Evolutionary conservation across 2,888 invertebrate genomes (phyloP), one percentile per base, ranked within the genome.

Genomic region (Eudasyphora cyanicolor): DNA sequence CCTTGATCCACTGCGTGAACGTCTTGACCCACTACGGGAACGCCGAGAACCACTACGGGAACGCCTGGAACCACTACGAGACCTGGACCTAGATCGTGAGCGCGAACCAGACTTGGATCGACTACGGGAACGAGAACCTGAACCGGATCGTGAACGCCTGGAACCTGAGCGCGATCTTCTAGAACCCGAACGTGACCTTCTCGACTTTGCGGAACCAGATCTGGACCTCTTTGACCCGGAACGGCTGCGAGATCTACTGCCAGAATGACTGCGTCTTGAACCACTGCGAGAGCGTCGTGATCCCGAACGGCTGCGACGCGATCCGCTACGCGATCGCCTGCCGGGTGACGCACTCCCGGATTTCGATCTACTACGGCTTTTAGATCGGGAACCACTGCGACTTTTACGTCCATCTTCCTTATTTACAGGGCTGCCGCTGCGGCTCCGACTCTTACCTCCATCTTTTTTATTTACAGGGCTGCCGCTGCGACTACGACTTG

Each of bases 101-200:
- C 87, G 86, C 24, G 75, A 78, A 2, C 88, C 88, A 8, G 82
- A 82, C 77, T 45, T 71, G 8, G 84, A 82, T 27, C 38, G 57
- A 21, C 89, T 88, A 14, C 91, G 91, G 6, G 89, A 88, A 5
- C 89, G 89, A 0, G 77, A 81, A 2, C 88, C 77, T 3, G 88
- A 87, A 0, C 81, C 86, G 24, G 91, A 89, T 1, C 92, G 91
- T 0, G 88, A 88, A 2, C 87, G 83, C 14, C 78, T 69, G 0
- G 87, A 88, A 5, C 86, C 86, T 64, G 88, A 89, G 0, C 88
- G 85, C 4, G 89, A 89, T n/a, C 85, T 82, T 7, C 69, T 73
- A 2, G 88, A 87, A 7, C 80, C 84, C 42, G 87, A 87, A 5
- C 83, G 84, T 0, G 87, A 86, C 6, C 79, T 71, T 0, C 21